These are phyloP conservation scores for Daubentonia madagascariensis DNA, from an alignment of 2,113 vertebrate genomes.

Conservation along the genomic window DNA sequence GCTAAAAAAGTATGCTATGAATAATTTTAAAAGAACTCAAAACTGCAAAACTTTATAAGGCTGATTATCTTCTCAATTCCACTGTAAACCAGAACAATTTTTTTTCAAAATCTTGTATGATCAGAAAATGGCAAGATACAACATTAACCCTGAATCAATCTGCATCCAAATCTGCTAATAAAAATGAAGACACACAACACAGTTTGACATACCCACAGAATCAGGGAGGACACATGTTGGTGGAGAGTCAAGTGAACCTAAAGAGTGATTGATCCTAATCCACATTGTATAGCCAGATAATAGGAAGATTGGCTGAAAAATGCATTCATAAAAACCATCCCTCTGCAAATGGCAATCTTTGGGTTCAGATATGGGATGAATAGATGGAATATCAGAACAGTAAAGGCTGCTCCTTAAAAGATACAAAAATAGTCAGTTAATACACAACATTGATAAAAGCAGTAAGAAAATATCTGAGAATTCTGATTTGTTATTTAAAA, in stretches of 20 bases:
- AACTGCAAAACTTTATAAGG: not conserved
- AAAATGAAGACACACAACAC: not conserved
- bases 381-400: constrained; percentile 84
- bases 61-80: not conserved
- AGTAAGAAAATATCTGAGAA: not conserved
- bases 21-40: not conserved
- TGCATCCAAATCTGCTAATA: not conserved
- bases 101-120: not conserved
- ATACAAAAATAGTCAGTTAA: constrained; percentile 47
- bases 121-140: constrained; percentile 22
- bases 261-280: constrained; percentile 86
- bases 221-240: constrained; percentile 89
- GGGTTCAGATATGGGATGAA: constrained; percentile 77
- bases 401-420: constrained; percentile 83
- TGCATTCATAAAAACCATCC: constrained; percentile 85
- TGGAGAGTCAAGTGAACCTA: constrained; percentile 87
- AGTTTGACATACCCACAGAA: constrained; percentile 88
- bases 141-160: not conserved
- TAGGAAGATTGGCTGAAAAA: constrained; percentile 88
- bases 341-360: constrained; percentile 78
- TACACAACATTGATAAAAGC: not conserved
- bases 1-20: not conserved
- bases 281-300: constrained; percentile 93
- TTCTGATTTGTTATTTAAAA: constrained; percentile 10
- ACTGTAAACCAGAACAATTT: not conserved